Conservation (phyloP, 2,888 invertebrate species). For the Thysanoteuthis rhombus region DNA sequence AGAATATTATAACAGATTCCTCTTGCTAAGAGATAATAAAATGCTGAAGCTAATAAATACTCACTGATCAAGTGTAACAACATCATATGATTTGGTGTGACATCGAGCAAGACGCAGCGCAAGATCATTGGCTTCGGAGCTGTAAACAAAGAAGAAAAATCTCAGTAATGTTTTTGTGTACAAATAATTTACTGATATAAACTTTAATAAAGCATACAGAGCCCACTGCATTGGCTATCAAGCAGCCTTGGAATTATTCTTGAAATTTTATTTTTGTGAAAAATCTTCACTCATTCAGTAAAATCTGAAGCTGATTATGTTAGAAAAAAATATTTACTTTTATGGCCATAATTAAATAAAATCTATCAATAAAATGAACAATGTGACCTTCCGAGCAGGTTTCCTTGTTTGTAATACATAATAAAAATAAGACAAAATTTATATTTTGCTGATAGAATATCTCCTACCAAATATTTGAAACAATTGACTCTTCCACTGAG, state of each 20-base stretch:
- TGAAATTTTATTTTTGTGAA: too few relatives aligned
- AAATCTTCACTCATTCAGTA: too few relatives aligned
- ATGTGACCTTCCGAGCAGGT: too few relatives aligned
- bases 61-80: constrained; percentile 96
- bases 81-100: constrained; percentile 87
- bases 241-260: background rate
- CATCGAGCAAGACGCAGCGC: constrained; percentile 89
- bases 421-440: too few relatives aligned
- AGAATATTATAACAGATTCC: too few relatives aligned
- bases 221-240: background rate
- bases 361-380: background rate
- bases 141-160: constrained; percentile 48
- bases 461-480: too few relatives aligned
- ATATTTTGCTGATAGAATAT: too few relatives aligned
- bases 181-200: background rate
- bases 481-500: too few relatives aligned
- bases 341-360: too few relatives aligned
- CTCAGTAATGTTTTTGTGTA: background rate
- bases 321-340: too few relatives aligned
- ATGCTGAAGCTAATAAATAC: constrained; percentile 68
- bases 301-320: too few relatives aligned
- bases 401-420: too few relatives aligned
- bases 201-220: background rate
- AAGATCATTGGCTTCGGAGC: constrained; percentile 96
- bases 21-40: background rate